Percentiles rank a stretch among this genome's conserved stretches.
These are phyloP conservation scores for Neoascia interrupta DNA, from an alignment of 2,888 invertebrate species.

Conservation along the genomic window DNA sequence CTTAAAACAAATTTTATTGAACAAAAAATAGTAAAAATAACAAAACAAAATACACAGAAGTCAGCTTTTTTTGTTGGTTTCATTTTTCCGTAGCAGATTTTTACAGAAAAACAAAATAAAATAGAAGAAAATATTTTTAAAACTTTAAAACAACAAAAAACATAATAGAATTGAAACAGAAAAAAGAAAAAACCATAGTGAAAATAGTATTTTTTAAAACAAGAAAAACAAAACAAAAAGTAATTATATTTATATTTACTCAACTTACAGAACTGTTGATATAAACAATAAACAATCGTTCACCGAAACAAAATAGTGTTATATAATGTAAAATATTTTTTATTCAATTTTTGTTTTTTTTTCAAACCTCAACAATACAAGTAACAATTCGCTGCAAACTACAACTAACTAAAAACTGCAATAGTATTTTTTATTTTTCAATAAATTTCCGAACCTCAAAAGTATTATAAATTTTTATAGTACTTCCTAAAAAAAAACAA, in stretches of 20 bases:
- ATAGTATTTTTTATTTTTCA: constrained; percentile 55
- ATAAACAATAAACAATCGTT: constrained; percentile 69
- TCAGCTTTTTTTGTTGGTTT: constrained; percentile 69
- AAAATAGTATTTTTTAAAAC: constrained; percentile 67
- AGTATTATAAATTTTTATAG: constrained; percentile 62
- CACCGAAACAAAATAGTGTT: constrained; percentile 68
- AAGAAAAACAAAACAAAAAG: constrained; percentile 43
- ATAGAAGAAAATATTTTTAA: constrained; percentile 64
- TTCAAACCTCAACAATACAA: constrained; percentile 34
- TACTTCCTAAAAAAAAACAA: constrained; percentile 41
- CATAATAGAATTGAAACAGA: constrained; percentile 66
- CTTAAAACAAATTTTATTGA: constrained; percentile 56
- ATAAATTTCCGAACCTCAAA: no score
- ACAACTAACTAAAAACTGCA: constrained; percentile 68
- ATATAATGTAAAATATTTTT: constrained; percentile 38
- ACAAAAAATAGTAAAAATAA: constrained; percentile 21
- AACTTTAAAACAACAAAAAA: constrained; percentile 40
- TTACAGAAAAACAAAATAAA: constrained; percentile 62
- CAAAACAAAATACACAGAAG: constrained; percentile 20
- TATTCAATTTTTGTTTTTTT: constrained; percentile 31
- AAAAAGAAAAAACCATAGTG: constrained; percentile 50
- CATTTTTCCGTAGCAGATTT: constrained; percentile 69
- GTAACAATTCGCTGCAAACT: constrained; percentile 61
- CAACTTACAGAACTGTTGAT: constrained; percentile 67
- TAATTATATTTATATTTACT: constrained; percentile 69